Evolutionary conservation across 2,797 vertebrate genomes (phyloP).

Genomic region (Tympanoctomys barrerae): DNA sequence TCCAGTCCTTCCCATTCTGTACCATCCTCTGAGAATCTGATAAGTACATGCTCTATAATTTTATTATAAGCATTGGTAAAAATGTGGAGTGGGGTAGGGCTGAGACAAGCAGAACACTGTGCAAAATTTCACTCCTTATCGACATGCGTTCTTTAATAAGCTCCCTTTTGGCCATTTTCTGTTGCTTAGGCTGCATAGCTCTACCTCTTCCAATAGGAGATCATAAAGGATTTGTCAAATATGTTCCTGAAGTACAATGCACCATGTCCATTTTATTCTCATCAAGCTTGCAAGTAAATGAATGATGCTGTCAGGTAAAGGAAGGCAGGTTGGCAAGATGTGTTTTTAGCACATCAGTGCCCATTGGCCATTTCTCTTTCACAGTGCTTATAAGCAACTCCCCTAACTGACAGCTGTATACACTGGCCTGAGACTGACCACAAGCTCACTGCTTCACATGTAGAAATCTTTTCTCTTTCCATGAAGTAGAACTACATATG

Average conservation of each 20-base stretch:
- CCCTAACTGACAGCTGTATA: slow-evolving; percentile 48
- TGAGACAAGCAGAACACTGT: neutral
- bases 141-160: neutral
- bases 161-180: neutral
- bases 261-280: slow-evolving; percentile 35
- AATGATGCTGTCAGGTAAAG: slow-evolving; percentile 37
- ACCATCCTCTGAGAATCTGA: slow-evolving; percentile 50
- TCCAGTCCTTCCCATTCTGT: slow-evolving; percentile 29
- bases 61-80: slow-evolving; percentile 55
- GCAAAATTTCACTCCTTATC: neutral
- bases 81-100: neutral
- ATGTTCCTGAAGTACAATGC: slow-evolving; percentile 24
- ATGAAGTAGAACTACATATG: slow-evolving; percentile 13
- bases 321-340: slow-evolving; percentile 59
- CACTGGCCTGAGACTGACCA: slow-evolving; percentile 40
- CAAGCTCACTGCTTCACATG: slow-evolving; percentile 9
- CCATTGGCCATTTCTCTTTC: slow-evolving; percentile 67
- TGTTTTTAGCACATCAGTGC: slow-evolving; percentile 58
- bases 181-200: neutral
- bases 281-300: slow-evolving; percentile 45
- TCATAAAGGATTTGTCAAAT: slow-evolving; percentile 53
- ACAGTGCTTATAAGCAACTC: slow-evolving; percentile 61
- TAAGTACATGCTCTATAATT: neutral
- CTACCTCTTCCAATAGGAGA: slow-evolving; percentile 2
- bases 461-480: slow-evolving; percentile 7